phyloP scores from a whole-genome alignment of 2,888 invertebrate species.

The Ariolimax columbianus region DNA sequence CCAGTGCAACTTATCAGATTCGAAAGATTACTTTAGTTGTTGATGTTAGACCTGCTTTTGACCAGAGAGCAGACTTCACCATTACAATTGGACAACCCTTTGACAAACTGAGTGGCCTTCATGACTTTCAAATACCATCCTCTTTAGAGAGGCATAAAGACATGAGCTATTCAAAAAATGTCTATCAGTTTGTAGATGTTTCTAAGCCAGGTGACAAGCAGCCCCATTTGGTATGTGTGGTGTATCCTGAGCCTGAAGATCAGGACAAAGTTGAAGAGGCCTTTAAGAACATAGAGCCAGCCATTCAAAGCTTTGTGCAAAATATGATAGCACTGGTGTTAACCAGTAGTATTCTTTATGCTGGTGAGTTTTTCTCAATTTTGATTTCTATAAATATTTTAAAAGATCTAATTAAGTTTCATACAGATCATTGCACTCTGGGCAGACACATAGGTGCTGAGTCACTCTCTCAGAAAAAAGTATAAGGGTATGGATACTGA shows the following conservation, averaged over 20 bases:
- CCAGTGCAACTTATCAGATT: not conserved
- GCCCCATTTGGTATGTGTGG: not conserved
- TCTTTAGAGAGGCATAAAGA: not conserved
- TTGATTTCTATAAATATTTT: too few species aligned
- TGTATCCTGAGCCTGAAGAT: slow-evolving; percentile 3
- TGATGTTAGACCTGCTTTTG: slow-evolving; percentile 13
- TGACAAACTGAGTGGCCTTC: slow-evolving; percentile 26
- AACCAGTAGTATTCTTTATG: slow-evolving; percentile 15
- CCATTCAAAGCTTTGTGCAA: not conserved
- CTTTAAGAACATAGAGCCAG: slow-evolving; percentile 4
- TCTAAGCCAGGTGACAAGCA: not conserved
- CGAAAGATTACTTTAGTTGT: not conserved
- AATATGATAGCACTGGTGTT: not conserved
- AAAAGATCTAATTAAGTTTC: too few species aligned
- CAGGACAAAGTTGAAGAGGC: not conserved
- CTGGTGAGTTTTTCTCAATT: too few species aligned
- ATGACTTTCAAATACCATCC: not conserved
- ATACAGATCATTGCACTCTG: too few species aligned
- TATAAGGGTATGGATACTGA: too few species aligned
- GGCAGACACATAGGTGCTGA: too few species aligned
- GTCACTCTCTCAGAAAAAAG: too few species aligned
- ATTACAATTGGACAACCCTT: slow-evolving; percentile 22
- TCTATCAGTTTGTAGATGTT: not conserved
- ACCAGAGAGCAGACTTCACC: not conserved
- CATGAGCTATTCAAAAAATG: not conserved